Evolutionary conservation across 2,113 vertebrate genomes (phyloP).

Genomic region (Pedionomus torquatus): DNA sequence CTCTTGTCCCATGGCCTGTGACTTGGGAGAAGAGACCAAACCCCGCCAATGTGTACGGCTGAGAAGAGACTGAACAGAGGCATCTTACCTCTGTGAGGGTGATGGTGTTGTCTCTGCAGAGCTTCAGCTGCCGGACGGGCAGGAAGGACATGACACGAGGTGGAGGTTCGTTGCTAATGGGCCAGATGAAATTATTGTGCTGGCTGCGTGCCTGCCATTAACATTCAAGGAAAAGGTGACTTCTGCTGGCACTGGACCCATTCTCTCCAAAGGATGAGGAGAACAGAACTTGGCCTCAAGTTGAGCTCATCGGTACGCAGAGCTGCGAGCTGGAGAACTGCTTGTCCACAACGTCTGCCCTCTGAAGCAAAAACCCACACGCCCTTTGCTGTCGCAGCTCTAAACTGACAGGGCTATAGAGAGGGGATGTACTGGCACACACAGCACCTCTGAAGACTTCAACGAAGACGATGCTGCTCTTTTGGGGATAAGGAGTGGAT

Average conservation of each 20-base stretch:
- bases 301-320: not conserved
- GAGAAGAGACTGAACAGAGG: not conserved
- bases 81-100: not conserved
- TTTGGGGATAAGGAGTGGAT: not conserved
- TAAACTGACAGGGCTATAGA: not conserved
- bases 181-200: not conserved
- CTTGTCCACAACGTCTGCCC: not conserved
- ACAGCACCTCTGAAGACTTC: not conserved
- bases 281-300: not conserved
- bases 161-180: not conserved
- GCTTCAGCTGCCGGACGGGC: not conserved
- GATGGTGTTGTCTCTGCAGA: not conserved
- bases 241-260: not conserved
- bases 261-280: not conserved
- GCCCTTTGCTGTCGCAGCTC: not conserved
- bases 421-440: not conserved
- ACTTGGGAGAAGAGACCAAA: too few relatives aligned
- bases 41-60: not conserved
- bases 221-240: not conserved
- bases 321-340: not conserved
- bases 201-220: not conserved
- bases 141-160: not conserved
- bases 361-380: not conserved
- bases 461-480: fast-evolving
- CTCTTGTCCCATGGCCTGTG: too few relatives aligned